Percentiles rank a stretch among this genome's conserved stretches.
Evolutionary conservation across 2,888 invertebrate genomes (phyloP).

Genomic region (Norana najaformis): DNA sequence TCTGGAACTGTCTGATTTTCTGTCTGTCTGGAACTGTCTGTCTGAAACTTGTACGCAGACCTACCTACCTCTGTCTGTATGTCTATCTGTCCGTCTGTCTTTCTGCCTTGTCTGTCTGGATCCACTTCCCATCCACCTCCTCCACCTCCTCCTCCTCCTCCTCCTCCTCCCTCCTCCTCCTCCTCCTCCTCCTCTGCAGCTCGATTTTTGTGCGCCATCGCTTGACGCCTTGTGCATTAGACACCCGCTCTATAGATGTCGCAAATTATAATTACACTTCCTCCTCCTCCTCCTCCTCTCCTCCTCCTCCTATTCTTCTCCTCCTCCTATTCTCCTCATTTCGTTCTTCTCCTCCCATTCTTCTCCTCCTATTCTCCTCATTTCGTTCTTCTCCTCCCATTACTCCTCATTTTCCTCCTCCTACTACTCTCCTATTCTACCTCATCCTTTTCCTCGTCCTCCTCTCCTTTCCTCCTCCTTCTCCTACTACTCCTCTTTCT

Average conservation of each 20-base stretch:
- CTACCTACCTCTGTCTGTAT: no score
- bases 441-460: background rate
- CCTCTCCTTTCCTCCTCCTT: background rate
- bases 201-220: no score
- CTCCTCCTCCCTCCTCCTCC: no score
- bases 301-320: background rate
- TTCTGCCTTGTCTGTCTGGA: background rate
- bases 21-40: conserved; percentile 8
- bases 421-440: background rate
- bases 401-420: background rate
- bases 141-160: background rate
- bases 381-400: no score
- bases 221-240: no score
- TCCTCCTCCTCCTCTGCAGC: background rate
- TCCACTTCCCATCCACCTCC: no score
- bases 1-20: conserved; percentile 4
- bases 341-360: background rate
- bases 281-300: background rate
- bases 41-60: no score
- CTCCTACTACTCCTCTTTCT: no score
- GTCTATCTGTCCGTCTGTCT: conserved; percentile 23
- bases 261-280: no score
- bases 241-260: no score
- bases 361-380: background rate
- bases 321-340: no score